A percentile compares a stretch with the other conserved stretches of the same genome.
These are phyloP conservation scores for Drosophila albomicans DNA, from an alignment of 1,140 invertebrate species.

Conservation along the genomic window DNA sequence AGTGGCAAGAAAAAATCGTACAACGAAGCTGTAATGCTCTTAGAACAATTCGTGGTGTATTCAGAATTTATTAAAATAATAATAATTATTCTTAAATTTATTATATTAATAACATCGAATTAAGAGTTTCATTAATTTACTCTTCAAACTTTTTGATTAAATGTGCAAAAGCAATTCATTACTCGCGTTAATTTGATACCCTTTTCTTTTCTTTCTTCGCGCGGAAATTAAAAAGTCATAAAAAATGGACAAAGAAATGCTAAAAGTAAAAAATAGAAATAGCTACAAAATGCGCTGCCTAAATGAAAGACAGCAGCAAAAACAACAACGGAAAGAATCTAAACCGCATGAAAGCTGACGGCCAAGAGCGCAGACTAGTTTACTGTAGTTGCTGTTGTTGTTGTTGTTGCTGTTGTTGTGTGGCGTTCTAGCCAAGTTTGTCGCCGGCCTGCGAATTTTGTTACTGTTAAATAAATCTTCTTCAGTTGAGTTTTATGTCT, in stretches of 20 bases:
- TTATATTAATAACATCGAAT: not conserved
- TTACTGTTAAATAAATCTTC: conserved; percentile 67
- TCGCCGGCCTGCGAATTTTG: conserved; percentile 53
- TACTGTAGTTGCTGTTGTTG: conserved; percentile 4
- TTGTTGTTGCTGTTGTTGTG: conserved; percentile 10
- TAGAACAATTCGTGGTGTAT: not conserved
- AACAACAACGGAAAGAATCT: conserved; percentile 49
- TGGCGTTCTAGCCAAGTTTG: conserved; percentile 38
- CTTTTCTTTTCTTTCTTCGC: conserved; percentile 11
- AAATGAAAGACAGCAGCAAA: conserved; percentile 31
- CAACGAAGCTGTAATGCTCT: conserved; percentile 35
- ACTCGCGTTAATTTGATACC: conserved; percentile 8
- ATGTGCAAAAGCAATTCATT: not conserved
- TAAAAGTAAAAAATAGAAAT: conserved; percentile 31
- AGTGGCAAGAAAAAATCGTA: not conserved
- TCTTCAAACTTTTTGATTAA: not conserved
- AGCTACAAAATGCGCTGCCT: conserved; percentile 31
- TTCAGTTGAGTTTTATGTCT: conserved; percentile 61
- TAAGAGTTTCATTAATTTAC: no score
- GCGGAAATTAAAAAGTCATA: conserved; percentile 50
- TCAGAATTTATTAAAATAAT: not conserved
- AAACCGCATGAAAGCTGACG: conserved; percentile 56
- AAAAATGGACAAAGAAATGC: conserved; percentile 35
- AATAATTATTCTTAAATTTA: not conserved
- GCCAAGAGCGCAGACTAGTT: conserved; percentile 42